Conservation (phyloP, 2,113 vertebrate species). For the Triplophysa dalaica region DNA sequence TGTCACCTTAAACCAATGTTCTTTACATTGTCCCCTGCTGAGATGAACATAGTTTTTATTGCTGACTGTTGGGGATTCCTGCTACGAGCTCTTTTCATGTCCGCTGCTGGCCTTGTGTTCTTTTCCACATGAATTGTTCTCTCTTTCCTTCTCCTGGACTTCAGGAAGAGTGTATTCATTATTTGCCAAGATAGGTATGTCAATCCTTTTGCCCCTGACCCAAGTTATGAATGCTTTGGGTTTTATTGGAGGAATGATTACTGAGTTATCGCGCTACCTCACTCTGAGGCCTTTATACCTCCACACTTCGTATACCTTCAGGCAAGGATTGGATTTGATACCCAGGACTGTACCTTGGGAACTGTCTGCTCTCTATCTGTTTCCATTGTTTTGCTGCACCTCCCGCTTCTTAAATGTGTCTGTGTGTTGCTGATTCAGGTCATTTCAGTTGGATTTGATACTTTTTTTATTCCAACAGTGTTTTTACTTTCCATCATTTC, state of each 20-base stretch:
- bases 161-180: constrained; percentile 71
- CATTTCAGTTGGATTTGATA: constrained; percentile 38
- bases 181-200: constrained; percentile 75
- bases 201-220: constrained; percentile 69
- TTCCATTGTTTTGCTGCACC: constrained; percentile 55
- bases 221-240: constrained; percentile 63
- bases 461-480: background rate
- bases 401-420: constrained; percentile 54
- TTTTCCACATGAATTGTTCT: constrained; percentile 21
- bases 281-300: constrained; percentile 58
- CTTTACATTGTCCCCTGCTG: constrained; percentile 72
- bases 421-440: constrained; percentile 58
- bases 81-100: constrained; percentile 51
- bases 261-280: constrained; percentile 64
- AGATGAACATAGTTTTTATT: constrained; percentile 51
- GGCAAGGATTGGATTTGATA: constrained; percentile 61
- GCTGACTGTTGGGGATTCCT: constrained; percentile 46
- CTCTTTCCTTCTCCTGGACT: constrained; percentile 55
- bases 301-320: constrained; percentile 59
- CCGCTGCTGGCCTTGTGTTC: constrained; percentile 60
- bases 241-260: constrained; percentile 73
- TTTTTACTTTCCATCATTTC: constrained; percentile 16
- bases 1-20: constrained; percentile 67
- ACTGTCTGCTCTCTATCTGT: constrained; percentile 42
- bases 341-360: constrained; percentile 55